Percentiles rank a stretch among this genome's conserved stretches.
Evolutionary conservation across 2,888 invertebrate species (phyloP).

Genomic region (Bedellia somnulentella): DNA sequence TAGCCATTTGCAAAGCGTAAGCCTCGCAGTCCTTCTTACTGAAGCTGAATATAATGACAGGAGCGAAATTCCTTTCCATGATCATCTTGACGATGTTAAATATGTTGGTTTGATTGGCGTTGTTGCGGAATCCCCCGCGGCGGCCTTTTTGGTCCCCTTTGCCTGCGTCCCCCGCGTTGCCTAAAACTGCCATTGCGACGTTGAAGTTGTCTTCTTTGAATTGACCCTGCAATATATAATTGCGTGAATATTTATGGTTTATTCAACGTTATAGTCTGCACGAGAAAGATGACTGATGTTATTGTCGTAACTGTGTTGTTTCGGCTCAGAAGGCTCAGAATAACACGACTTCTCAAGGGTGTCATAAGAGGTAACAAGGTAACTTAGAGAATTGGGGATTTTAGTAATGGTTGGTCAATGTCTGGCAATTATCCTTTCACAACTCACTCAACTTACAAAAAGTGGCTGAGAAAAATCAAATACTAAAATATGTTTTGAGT

Average conservation of each 20-base stretch:
- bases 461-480: no score
- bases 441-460: no score
- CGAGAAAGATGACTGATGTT: no score
- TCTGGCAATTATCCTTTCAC: no score
- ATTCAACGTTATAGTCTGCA: not conserved
- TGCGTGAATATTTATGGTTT: not conserved
- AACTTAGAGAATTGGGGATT: no score
- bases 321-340: no score
- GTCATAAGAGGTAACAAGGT: no score
- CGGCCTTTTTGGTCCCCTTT: constrained; percentile 81
- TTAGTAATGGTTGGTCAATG: no score
- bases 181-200: constrained; percentile 92
- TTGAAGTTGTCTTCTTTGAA: constrained; percentile 98
- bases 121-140: constrained; percentile 69
- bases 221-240: constrained; percentile 54
- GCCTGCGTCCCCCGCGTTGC: constrained; percentile 78
- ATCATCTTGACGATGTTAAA: constrained; percentile 99
- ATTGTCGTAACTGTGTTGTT: no score
- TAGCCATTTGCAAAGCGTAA: constrained; percentile 95
- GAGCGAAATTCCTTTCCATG: constrained; percentile 96
- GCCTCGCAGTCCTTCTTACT: constrained; percentile 98
- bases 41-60: constrained; percentile 98
- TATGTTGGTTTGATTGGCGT: constrained; percentile 75
- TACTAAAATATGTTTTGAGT: no score
- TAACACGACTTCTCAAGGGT: no score